These are phyloP conservation scores for Hiodon tergisus DNA, from an alignment of 2,113 vertebrate genomes.

Conservation along the genomic window DNA sequence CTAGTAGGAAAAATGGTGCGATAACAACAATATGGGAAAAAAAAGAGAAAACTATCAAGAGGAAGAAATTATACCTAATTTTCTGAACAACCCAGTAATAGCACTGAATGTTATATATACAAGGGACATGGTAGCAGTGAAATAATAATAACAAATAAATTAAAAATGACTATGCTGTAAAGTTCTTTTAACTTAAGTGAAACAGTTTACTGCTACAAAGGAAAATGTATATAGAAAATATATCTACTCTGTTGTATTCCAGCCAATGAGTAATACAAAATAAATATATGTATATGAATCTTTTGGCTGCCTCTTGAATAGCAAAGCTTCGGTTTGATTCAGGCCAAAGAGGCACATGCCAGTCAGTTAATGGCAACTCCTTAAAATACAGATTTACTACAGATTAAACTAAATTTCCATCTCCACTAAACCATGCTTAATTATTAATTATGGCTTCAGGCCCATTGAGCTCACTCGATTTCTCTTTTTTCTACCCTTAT, in stretches of 20 bases:
- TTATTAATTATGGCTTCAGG: neutral
- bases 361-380: neutral
- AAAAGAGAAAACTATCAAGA: neutral
- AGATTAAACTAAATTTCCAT: neutral
- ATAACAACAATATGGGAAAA: neutral
- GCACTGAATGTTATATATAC: neutral
- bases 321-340: neutral
- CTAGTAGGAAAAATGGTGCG: neutral
- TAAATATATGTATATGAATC: too few species aligned
- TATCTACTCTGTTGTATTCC: too few species aligned
- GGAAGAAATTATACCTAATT: neutral
- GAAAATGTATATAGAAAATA: too few species aligned
- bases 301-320: too few species aligned
- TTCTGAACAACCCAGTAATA: neutral
- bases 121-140: too few species aligned
- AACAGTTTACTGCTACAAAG: too few species aligned
- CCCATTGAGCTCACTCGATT: neutral
- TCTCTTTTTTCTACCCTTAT: too few species aligned
- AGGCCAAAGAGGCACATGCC: neutral
- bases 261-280: too few species aligned
- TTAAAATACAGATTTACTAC: neutral
- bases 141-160: too few species aligned
- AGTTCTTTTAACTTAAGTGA: too few species aligned
- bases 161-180: too few species aligned
- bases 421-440: neutral